Conservation (phyloP, 2,888 invertebrate genomes). For the Lasioglossum calceatum region DNA sequence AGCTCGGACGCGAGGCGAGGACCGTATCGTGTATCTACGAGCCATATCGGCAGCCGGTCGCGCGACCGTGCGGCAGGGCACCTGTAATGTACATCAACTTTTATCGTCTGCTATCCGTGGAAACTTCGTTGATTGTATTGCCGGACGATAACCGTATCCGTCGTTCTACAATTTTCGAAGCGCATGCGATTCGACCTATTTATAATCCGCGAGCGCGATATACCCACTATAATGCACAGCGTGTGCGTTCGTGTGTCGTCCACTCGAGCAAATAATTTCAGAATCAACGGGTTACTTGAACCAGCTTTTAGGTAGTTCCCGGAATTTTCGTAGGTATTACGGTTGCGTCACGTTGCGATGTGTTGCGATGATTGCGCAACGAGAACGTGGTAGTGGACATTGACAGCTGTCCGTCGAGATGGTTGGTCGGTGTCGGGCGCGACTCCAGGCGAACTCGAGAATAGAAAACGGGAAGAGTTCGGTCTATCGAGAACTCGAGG, state of each 20-base stretch:
- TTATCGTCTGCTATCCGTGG: constrained; percentile 70
- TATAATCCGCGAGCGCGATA: constrained; percentile 15
- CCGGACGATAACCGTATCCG: constrained; percentile 58
- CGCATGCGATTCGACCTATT: constrained; percentile 64
- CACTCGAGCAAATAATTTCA: not conserved
- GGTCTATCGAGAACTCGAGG: constrained; percentile 38
- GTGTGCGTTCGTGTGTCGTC: not conserved
- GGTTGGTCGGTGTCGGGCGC: constrained; percentile 52
- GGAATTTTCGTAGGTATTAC: constrained; percentile 10
- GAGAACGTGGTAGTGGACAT: constrained; percentile 53
- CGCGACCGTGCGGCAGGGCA: constrained; percentile 20
- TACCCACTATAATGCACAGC: not conserved
- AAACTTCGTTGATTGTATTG: constrained; percentile 73
- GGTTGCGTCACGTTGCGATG: not conserved
- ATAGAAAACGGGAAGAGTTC: constrained; percentile 26
- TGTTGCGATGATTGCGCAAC: not conserved
- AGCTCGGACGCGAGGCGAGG: constrained; percentile 69
- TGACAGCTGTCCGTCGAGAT: constrained; percentile 71
- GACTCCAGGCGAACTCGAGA: constrained; percentile 37
- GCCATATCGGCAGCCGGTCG: constrained; percentile 64
- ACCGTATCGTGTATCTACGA: constrained; percentile 61
- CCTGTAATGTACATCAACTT: constrained; percentile 74
- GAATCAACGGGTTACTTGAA: not conserved
- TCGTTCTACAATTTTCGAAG: constrained; percentile 64
- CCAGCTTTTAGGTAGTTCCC: not conserved